A percentile compares a stretch with the other conserved stretches of the same genome.
Conservation (phyloP, 2,888 invertebrate genomes). For the Horisme vitalbata region DNA sequence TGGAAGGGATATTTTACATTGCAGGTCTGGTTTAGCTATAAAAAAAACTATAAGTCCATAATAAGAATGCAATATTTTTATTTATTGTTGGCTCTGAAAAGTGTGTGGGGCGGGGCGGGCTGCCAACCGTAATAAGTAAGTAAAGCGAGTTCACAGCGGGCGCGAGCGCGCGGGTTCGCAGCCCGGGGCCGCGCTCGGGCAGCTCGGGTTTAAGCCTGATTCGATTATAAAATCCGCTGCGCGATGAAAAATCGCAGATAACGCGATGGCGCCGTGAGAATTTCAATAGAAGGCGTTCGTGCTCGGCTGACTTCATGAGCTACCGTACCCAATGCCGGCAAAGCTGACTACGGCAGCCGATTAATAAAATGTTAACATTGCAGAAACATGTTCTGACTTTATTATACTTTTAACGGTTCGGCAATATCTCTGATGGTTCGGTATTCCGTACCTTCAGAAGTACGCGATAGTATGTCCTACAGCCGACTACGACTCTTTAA, state of each 20-base stretch:
- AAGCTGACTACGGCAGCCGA: not conserved
- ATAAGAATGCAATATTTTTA: slow-evolving; percentile 10
- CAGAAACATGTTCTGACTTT: not conserved
- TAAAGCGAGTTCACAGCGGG: slow-evolving; percentile 2
- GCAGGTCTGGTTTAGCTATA: not conserved
- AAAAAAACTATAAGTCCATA: slow-evolving; percentile 4
- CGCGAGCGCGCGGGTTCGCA: not conserved
- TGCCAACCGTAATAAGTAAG: slow-evolving; percentile 19
- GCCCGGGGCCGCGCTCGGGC: not conserved
- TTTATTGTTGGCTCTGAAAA: slow-evolving; percentile 5
- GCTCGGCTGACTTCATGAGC: slow-evolving; percentile 12
- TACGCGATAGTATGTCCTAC: too few species aligned
- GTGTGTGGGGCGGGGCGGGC: not conserved
- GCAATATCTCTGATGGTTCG: too few species aligned
- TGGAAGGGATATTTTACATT: not conserved
- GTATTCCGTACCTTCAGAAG: too few species aligned
- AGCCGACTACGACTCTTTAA: too few species aligned
- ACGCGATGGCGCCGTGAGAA: slow-evolving; percentile 17
- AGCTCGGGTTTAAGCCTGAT: slow-evolving; percentile 1
- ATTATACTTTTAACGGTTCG: not conserved
- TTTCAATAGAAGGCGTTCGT: slow-evolving; percentile 23
- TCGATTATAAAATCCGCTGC: slow-evolving; percentile 27
- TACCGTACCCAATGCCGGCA: slow-evolving; percentile 13
- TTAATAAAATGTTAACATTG: not conserved
- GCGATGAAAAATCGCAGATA: slow-evolving; percentile 26